phyloP scores from a whole-genome alignment of 2,113 vertebrate species.

The Cyprinodon variegatus region DNA sequence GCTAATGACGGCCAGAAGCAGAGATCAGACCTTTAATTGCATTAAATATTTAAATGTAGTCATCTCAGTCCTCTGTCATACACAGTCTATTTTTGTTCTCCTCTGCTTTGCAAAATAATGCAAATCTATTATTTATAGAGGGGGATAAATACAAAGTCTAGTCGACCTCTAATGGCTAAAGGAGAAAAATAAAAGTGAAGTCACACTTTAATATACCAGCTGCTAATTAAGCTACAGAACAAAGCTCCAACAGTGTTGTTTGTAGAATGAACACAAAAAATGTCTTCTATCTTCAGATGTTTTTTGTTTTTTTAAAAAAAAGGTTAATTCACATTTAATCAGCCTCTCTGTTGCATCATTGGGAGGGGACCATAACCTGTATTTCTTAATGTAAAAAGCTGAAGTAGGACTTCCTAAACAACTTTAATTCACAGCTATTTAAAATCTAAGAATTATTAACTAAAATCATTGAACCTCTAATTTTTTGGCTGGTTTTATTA shows the following conservation, averaged over 20 bases:
- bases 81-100: background rate
- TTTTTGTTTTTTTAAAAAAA: too few relatives aligned
- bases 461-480: too few relatives aligned
- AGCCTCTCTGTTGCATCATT: too few relatives aligned
- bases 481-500: too few relatives aligned
- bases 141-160: slow-evolving; percentile 4
- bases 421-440: too few relatives aligned
- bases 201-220: slow-evolving; percentile 64
- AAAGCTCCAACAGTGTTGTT: slow-evolving; percentile 49
- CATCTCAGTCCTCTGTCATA: background rate
- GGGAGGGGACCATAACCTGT: too few relatives aligned
- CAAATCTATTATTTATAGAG: background rate
- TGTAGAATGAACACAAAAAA: slow-evolving; percentile 42
- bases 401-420: too few relatives aligned
- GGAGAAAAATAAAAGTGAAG: slow-evolving; percentile 35
- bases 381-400: too few relatives aligned
- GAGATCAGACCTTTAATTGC: slow-evolving; percentile 38
- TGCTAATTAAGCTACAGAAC: slow-evolving; percentile 45
- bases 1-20: slow-evolving; percentile 34
- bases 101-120: background rate
- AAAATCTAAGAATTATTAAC: too few relatives aligned
- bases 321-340: too few relatives aligned
- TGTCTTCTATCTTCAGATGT: too few relatives aligned
- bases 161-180: background rate
- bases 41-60: slow-evolving; percentile 57